Base-by-base conservation (phyloP, 2,113 vertebrate genomes). In the Siphamia tubifer region DNA sequence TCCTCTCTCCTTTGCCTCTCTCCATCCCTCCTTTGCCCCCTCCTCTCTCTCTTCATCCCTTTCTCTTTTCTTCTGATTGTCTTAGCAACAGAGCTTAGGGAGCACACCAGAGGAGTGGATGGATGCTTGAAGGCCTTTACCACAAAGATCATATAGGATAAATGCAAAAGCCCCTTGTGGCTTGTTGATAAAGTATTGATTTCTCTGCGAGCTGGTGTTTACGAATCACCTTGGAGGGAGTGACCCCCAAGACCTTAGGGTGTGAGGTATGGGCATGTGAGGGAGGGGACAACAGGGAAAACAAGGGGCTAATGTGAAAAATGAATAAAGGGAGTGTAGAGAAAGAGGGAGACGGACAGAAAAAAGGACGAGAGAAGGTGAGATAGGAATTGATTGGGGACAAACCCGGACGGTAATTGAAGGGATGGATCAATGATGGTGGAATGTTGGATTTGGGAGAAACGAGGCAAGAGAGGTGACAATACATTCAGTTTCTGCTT, bases 131-230 rank as follows among this genome's bases (percentile, higher is more conserved):
- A 93, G 92, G 92, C 95, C 95, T 96, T 96, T 94, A 95, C 95
- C 94, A 94, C 94, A 94, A 96, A 96, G 95, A 98, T 98, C 95
- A 96, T 96, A 96, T 91, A 92, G 94, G 94, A 95, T 95, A 95
- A 96, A 95, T 95, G 94, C 93, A 92, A 95, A 96, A 97, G 94
- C 96, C 95, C 94, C 95, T 95, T 73, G 80, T 82, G 96, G 95
- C 94, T 96, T 96, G 95, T 96, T 98, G 96, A 98, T 98, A 98
- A 97, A 98, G 95, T 98, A 99, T 99, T 95, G 97, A 99, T 99
- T 96, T 94, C 90, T 92, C 63, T 6, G 45, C 75, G 74, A 73
- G 85, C 66, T 63, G 65, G 94, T 97, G 96, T 98, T 98, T 96
- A 96, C 94, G 95, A 96, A 95, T 95, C 95, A 96, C 94, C 96